These are phyloP conservation scores for Oikopleura albicans DNA, from an alignment of 23 tunicate species.

Conservation along the genomic window DNA sequence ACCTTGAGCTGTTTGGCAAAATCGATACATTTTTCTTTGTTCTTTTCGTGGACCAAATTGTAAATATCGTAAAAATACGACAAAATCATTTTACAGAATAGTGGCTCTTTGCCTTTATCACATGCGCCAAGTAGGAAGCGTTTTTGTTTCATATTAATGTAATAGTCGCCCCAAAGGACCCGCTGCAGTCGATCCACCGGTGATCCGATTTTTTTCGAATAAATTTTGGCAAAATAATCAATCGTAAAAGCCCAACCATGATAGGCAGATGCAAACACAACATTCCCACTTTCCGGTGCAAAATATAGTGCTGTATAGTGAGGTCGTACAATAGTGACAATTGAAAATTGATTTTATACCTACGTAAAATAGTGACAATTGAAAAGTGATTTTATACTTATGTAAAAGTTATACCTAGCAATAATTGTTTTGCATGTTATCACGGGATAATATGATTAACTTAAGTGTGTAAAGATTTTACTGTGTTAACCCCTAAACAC, in stretches of 20 bases:
- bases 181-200: constrained; percentile 29
- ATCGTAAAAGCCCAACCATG: constrained; percentile 98
- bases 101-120: constrained; percentile 59
- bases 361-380: no score
- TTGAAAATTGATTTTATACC: no score
- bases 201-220: constrained; percentile 52
- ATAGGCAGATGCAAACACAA: constrained; percentile 65
- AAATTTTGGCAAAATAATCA: constrained; percentile 57
- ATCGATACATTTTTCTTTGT: constrained; percentile 9
- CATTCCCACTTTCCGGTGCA: constrained; percentile 77
- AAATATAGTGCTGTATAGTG: constrained; percentile 35
- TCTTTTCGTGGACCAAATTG: background rate
- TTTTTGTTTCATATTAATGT: constrained; percentile 57
- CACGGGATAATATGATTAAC: no score
- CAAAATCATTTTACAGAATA: constrained; percentile 69
- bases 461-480: no score
- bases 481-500: no score
- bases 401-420: no score
- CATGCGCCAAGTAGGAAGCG: constrained; percentile 57
- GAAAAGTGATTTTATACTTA: no score
- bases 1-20: background rate
- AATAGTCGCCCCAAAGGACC: constrained; percentile 94
- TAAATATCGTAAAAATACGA: constrained; percentile 30
- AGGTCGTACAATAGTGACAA: no score
- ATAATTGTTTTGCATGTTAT: no score